Conservation (phyloP, 2,888 invertebrate species). For the Metacarcinus magister region DNA sequence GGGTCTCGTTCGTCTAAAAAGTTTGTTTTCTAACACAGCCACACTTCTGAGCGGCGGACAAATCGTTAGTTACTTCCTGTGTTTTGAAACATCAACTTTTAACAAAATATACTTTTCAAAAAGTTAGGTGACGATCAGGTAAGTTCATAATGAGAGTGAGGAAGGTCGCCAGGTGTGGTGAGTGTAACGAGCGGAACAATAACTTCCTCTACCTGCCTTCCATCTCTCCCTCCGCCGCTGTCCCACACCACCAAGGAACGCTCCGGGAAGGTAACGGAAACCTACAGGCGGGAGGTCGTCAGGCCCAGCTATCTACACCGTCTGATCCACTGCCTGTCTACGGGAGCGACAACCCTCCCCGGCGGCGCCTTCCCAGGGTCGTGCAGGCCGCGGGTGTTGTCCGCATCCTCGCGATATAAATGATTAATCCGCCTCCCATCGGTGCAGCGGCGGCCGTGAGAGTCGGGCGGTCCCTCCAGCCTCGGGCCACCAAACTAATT, state of each 20-base stretch:
- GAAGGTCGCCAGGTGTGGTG: not conserved
- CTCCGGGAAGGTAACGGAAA: not conserved
- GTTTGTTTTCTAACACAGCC: not conserved
- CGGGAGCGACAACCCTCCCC: not conserved
- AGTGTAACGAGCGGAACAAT: not conserved
- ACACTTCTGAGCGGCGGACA: not conserved
- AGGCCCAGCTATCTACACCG: not conserved
- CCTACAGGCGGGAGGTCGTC: not conserved
- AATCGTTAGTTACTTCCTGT: not conserved
- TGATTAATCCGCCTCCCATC: not conserved
- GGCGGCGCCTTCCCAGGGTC: constrained; percentile 15
- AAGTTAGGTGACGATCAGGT: no score
- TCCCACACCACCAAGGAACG: not conserved
- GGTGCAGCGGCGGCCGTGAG: not conserved
- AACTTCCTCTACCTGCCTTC: not conserved
- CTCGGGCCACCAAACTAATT: constrained; percentile 67
- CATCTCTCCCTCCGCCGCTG: not conserved
- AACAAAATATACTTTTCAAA: not conserved
- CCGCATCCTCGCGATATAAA: not conserved
- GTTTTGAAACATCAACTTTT: not conserved
- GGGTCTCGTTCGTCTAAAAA: not conserved
- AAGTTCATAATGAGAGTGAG: no score
- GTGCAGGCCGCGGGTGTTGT: constrained; percentile 15
- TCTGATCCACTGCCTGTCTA: not conserved
- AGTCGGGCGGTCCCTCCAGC: constrained; percentile 12